Evolutionary conservation across 2,888 invertebrate genomes (phyloP).

Genomic region (Nasonia oneida): DNA sequence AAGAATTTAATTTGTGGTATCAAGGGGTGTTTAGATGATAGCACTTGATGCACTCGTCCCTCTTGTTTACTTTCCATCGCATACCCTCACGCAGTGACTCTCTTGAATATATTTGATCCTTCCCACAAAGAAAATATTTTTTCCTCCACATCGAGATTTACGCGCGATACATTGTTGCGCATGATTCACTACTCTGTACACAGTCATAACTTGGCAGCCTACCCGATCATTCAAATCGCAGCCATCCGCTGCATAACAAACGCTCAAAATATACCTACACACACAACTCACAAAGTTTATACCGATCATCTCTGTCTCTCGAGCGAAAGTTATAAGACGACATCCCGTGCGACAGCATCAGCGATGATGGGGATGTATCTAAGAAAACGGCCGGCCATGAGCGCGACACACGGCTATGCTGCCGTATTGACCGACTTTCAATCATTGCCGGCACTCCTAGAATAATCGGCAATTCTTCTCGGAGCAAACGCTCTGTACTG

Average conservation of each 20-base stretch:
- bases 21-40: neutral
- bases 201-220: neutral
- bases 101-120: neutral
- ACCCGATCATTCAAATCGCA: neutral
- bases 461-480: slow-evolving; percentile 61
- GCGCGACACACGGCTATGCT: neutral
- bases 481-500: neutral
- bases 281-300: neutral
- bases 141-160: neutral
- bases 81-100: neutral
- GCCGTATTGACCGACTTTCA: slow-evolving; percentile 63
- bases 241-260: too few relatives aligned
- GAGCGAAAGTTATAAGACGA: neutral
- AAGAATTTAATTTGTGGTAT: neutral
- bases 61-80: neutral
- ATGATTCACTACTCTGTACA: neutral
- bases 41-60: neutral
- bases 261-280: too few relatives aligned
- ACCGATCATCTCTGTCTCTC: too few relatives aligned
- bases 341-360: neutral
- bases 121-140: neutral
- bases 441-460: slow-evolving; percentile 63
- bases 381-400: slow-evolving; percentile 44
- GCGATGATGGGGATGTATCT: neutral
- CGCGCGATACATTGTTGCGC: neutral